Percentiles rank a stretch among this genome's conserved stretches.
Conservation (phyloP, 2,888 invertebrate genomes). For the Caenorhabditis virilis region DNA sequence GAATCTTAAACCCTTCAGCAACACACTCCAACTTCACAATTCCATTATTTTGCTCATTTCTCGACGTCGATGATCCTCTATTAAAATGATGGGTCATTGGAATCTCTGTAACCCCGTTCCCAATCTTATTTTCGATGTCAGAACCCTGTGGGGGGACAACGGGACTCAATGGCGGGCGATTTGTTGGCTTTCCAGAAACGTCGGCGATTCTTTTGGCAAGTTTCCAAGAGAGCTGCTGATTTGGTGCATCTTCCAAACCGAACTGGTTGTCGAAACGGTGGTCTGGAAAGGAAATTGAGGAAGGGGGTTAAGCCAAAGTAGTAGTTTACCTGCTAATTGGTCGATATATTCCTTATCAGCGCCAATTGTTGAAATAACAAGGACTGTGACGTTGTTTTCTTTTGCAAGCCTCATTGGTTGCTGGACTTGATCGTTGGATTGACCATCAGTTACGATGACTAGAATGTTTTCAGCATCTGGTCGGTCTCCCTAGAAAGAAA, state of each 20-base stretch:
- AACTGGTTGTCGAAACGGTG: conserved; percentile 23
- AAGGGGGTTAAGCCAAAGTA: neutral
- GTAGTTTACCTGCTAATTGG: conserved; percentile 39
- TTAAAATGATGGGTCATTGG: no score
- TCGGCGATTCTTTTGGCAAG: conserved; percentile 50
- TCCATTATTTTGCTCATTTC: conserved; percentile 6
- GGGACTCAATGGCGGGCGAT: neutral
- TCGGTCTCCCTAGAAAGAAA: conserved; percentile 56
- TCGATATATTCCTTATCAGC: conserved; percentile 48
- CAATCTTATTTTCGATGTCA: neutral
- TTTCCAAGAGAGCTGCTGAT: conserved; percentile 47
- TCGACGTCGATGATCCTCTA: no score
- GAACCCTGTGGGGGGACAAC: conserved; percentile 6
- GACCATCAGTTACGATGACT: conserved; percentile 59
- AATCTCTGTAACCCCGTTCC: neutral
- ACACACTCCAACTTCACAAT: conserved; percentile 38
- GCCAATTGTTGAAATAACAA: conserved; percentile 58
- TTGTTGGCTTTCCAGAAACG: neutral
- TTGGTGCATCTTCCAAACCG: conserved; percentile 20
- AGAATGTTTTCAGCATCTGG: conserved; percentile 58
- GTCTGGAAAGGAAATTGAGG: no score
- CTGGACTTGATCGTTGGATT: conserved; percentile 46
- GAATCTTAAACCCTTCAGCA: conserved; percentile 43
- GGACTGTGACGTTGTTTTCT: conserved; percentile 51
- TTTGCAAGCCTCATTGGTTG: conserved; percentile 46